phyloP scores from a whole-genome alignment of 2,888 invertebrate genomes.

The Ditula angustiorana region DNA sequence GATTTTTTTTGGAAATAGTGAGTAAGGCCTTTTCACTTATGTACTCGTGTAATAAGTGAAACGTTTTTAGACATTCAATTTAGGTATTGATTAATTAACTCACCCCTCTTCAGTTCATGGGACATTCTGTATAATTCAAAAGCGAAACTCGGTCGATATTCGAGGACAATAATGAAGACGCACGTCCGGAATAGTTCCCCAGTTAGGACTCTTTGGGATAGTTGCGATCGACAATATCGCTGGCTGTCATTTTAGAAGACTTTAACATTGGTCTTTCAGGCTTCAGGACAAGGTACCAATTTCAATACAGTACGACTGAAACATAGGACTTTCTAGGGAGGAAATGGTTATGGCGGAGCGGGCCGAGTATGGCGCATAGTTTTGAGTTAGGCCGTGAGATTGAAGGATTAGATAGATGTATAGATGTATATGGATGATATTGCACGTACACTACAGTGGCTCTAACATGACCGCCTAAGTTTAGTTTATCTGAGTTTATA shows the following conservation, averaged over 20 bases:
- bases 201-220: conserved; percentile 1
- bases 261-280: neutral
- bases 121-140: neutral
- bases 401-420: conserved; percentile 5
- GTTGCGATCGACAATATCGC: neutral
- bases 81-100: neutral
- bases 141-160: neutral
- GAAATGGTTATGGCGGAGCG: neutral
- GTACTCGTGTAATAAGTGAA: no score
- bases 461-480: no score
- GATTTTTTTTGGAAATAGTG: no score
- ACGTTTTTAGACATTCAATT: no score
- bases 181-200: conserved; percentile 10
- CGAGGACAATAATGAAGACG: conserved; percentile 14
- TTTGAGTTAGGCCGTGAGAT: conserved; percentile 12
- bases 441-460: neutral
- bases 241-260: no score
- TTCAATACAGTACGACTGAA: neutral
- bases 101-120: neutral
- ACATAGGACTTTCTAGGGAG: neutral
- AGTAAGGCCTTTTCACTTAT: no score
- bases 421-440: neutral
- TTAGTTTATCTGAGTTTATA: no score
- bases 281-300: neutral
- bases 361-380: conserved; percentile 1